Conservation (phyloP, 2,113 vertebrate genomes). For the Varanus salvator region DNA sequence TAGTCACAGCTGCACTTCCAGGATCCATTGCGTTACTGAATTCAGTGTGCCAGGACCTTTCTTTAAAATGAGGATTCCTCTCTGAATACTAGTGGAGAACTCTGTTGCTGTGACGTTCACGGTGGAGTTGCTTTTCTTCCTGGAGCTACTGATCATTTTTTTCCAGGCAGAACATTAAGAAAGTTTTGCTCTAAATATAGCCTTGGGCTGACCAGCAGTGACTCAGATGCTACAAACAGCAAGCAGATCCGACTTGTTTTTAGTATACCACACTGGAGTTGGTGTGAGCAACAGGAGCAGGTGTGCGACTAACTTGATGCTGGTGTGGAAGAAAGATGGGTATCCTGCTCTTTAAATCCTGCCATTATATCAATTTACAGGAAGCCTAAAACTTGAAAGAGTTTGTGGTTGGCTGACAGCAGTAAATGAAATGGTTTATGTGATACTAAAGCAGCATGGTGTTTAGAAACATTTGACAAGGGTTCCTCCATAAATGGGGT, state of each 20-base stretch:
- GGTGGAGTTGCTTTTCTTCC: slow-evolving; percentile 53
- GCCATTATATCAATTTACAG: slow-evolving; percentile 16
- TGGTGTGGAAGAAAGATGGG: background rate
- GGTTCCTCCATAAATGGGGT: background rate
- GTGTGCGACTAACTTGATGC: slow-evolving; percentile 63
- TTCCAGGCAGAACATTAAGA: slow-evolving; percentile 75
- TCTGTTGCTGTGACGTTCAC: slow-evolving; percentile 13
- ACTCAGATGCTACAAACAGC: slow-evolving; percentile 67
- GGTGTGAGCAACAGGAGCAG: slow-evolving; percentile 73
- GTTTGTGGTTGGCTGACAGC: slow-evolving; percentile 14
- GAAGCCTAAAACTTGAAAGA: slow-evolving; percentile 26
- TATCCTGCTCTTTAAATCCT: slow-evolving; percentile 48
- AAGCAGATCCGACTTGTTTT: slow-evolving; percentile 61
- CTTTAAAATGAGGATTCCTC: background rate
- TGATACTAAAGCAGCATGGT: background rate
- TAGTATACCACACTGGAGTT: slow-evolving; percentile 46
- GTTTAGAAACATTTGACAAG: background rate
- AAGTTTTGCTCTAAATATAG: slow-evolving; percentile 82
- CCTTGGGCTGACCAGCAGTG: slow-evolving; percentile 61
- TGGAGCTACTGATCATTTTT: slow-evolving; percentile 64
- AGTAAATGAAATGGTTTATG: background rate
- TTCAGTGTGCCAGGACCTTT: background rate
- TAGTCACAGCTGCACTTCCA: too few relatives aligned
- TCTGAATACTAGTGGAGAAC: background rate
- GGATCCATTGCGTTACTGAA: background rate